Evolutionary conservation across 2,888 invertebrate genomes (phyloP).

Genomic region (Chrysopilus asiliformis): DNA sequence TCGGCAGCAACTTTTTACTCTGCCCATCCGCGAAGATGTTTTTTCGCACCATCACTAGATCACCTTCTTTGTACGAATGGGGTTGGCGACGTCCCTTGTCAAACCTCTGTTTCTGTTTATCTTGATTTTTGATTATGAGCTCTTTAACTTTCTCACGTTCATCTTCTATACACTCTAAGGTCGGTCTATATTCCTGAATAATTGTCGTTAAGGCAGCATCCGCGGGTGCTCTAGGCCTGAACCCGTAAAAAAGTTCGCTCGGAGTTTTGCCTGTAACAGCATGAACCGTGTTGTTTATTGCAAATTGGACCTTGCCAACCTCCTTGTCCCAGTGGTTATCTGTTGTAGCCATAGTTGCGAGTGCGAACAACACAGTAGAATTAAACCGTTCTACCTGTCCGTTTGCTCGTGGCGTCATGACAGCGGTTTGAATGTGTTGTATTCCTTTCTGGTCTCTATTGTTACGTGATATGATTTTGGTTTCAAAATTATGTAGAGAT

Average conservation of each 20-base stretch:
- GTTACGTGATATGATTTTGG: too few species aligned
- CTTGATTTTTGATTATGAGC: too few species aligned
- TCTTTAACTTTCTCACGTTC: background rate
- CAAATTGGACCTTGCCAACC: too few species aligned
- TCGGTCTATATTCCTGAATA: background rate
- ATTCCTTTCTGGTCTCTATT: constrained; percentile 1
- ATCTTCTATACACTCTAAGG: background rate
- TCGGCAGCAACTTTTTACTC: too few species aligned
- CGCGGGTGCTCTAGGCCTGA: background rate
- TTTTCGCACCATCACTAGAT: background rate
- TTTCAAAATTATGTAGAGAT: too few species aligned
- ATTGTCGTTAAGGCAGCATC: background rate
- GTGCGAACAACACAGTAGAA: background rate
- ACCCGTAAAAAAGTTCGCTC: background rate
- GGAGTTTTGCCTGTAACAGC: background rate
- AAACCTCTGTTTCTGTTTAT: background rate
- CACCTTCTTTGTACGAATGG: background rate
- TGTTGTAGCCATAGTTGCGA: background rate
- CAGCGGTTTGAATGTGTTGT: constrained; percentile 1
- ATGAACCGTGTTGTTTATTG: background rate
- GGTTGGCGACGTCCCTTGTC: background rate
- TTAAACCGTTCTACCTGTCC: constrained; percentile 9
- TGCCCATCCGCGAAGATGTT: too few species aligned
- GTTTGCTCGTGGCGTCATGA: constrained; percentile 3
- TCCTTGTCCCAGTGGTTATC: too few species aligned